A percentile compares a stretch with the other conserved stretches of the same genome.
phyloP scores from a whole-genome alignment of 2,888 invertebrate species.

The Heliconius hortense region DNA sequence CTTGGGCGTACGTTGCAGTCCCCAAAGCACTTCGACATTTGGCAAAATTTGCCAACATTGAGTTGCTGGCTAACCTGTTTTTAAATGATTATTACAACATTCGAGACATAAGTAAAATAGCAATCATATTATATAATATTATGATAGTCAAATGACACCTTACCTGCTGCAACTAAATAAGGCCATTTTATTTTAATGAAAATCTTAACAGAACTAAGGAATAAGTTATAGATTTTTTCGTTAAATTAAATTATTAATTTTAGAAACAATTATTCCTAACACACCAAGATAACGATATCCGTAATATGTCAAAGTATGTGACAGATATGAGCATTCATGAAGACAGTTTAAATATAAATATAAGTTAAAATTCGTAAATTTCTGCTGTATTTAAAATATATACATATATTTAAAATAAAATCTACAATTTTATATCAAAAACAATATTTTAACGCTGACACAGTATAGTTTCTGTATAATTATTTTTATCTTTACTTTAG shows the following conservation, averaged over 20 bases:
- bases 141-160: slow-evolving; percentile 48
- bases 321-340: slow-evolving; percentile 10
- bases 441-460: background rate
- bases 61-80: slow-evolving; percentile 63
- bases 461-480: background rate
- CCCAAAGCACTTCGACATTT: slow-evolving; percentile 62
- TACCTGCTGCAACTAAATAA: slow-evolving; percentile 70
- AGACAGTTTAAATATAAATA: background rate
- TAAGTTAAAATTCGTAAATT: background rate
- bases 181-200: slow-evolving; percentile 57
- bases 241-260: background rate
- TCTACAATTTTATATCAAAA: background rate
- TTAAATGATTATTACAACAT: slow-evolving; percentile 39
- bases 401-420: background rate
- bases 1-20: slow-evolving; percentile 63
- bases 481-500: background rate
- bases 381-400: background rate
- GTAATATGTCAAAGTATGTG: slow-evolving; percentile 12
- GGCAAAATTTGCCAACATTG: slow-evolving; percentile 60
- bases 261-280: background rate
- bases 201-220: slow-evolving; percentile 3
- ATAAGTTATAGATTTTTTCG: background rate
- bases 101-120: slow-evolving; percentile 41
- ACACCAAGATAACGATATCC: slow-evolving; percentile 16
- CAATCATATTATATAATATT: slow-evolving; percentile 67